phyloP scores from a whole-genome alignment of 2,888 invertebrate species.

The Muschampia plurimacula region DNA sequence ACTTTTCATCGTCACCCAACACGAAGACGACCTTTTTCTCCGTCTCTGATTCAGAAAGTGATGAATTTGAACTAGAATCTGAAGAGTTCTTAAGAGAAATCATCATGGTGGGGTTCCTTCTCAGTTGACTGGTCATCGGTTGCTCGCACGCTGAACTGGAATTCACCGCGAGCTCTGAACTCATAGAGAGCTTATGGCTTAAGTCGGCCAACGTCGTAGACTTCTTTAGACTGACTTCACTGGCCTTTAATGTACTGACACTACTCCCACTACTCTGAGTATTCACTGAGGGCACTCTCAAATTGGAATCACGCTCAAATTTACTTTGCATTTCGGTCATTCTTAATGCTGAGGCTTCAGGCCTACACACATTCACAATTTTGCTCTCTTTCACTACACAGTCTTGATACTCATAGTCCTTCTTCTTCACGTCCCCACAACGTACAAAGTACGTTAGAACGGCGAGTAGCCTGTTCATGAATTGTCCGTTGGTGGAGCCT shows the following conservation, averaged over 20 bases:
- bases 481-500: conserved; percentile 87
- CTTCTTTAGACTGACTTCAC: conserved; percentile 66
- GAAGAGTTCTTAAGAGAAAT: conserved; percentile 67
- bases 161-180: conserved; percentile 55
- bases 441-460: conserved; percentile 95
- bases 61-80: conserved; percentile 71
- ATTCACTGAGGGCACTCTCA: conserved; percentile 60
- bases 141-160: conserved; percentile 54
- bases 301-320: conserved; percentile 46
- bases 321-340: conserved; percentile 50
- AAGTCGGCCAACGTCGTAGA: conserved; percentile 70
- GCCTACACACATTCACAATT: conserved; percentile 55
- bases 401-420: conserved; percentile 67
- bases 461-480: conserved; percentile 90
- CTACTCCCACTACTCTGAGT: conserved; percentile 68
- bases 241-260: conserved; percentile 64
- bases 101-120: conserved; percentile 67
- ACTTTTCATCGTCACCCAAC: conserved; percentile 89
- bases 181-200: conserved; percentile 73
- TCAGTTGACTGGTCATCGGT: conserved; percentile 57
- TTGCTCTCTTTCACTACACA: conserved; percentile 67
- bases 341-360: conserved; percentile 47
- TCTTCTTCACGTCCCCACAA: conserved; percentile 89
- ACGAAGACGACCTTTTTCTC: conserved; percentile 88
- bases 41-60: conserved; percentile 55